These are phyloP conservation scores for Scaptomyza cyrtandrae DNA, from an alignment of 2,888 invertebrate species.

Conservation along the genomic window DNA sequence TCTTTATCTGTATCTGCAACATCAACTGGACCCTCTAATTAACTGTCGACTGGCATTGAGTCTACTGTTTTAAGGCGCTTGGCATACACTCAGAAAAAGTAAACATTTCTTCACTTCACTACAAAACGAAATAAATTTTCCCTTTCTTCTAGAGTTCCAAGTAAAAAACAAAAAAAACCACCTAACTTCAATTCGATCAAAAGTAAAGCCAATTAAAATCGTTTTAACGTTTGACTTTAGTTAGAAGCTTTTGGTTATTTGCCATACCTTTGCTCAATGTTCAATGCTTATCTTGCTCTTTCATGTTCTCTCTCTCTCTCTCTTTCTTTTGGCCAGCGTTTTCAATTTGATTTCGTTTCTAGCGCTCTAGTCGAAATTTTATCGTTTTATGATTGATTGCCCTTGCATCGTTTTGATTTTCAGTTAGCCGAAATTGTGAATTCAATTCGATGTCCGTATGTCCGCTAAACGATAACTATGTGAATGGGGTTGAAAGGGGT, in stretches of 20 bases:
- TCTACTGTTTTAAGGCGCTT: conserved; percentile 39
- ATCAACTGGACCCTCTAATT: conserved; percentile 28
- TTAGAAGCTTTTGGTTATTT: not conserved
- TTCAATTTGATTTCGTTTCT: conserved; percentile 47
- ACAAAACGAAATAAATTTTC: too few relatives aligned
- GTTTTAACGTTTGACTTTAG: not conserved
- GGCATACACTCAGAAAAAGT: conserved; percentile 12
- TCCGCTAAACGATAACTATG: not conserved
- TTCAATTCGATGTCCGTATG: conserved; percentile 61
- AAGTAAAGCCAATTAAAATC: conserved; percentile 17
- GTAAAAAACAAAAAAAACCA: too few relatives aligned
- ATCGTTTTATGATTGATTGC: conserved; percentile 81
- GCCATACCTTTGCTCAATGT: too few relatives aligned
- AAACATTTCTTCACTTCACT: too few relatives aligned
- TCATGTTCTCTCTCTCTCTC: not conserved
- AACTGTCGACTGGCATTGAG: conserved; percentile 28
- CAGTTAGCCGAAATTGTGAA: conserved; percentile 73
- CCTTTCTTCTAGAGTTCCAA: too few relatives aligned
- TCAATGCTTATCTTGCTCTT: too few relatives aligned
- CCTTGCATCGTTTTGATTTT: conserved; percentile 72
- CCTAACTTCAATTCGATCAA: too few relatives aligned
- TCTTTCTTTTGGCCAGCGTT: conserved; percentile 32
- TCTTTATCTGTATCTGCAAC: conserved; percentile 16
- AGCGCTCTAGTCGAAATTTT: conserved; percentile 65
- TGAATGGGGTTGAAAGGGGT: too few relatives aligned